Base-by-base conservation (phyloP, 23 tunicate species). In the Halocynthia roretzi region DNA sequence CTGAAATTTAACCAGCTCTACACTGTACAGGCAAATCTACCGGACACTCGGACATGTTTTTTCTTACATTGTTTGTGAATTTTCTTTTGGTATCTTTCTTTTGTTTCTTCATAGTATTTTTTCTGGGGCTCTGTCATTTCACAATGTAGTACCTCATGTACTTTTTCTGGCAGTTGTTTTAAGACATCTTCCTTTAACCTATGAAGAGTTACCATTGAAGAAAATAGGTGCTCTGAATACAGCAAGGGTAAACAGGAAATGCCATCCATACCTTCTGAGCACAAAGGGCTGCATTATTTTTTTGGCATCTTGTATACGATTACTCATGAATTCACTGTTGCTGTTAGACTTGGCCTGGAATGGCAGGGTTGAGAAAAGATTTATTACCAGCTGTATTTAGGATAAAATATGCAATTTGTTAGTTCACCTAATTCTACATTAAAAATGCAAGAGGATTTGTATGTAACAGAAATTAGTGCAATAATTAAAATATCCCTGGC, bases 211-310 rank as follows among this genome's bases (percentile, higher is more conserved):
- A n/a, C 4, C 44, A 15, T 22, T 18, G 19, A 50, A 67, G 5
- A 67, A 0, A 48, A 14, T 48, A 48, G 40, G 5, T 50, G 71
- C 40, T n/a, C 12, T 67, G 63, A 14, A 71, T 14, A 10, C 56
- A 14, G 51, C 10, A 20, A 5, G 12, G 21, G 21, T 57, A 61
- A 10, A 11, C 10, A 57, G 10, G 10, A 76, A 76, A 76, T 20
- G 18, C 5, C 51, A 12, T 52, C 5, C 68, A 50, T 68, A 76
- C 87, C 96, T 69, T 51, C 99, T 80, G 23, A 96, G 80, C 11
- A 96, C 93, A 75, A 96, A 96, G n/a, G 99, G 99, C 70, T 96
- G 87, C 95, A 89, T 88, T 44, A 87, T 95, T 8, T 85, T 77
- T 53, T 82, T 86, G 6, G 98, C 98, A 57, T 92, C 93, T 19